phyloP scores from a whole-genome alignment of 1,140 invertebrate genomes.

The Hetaerina americana region DNA sequence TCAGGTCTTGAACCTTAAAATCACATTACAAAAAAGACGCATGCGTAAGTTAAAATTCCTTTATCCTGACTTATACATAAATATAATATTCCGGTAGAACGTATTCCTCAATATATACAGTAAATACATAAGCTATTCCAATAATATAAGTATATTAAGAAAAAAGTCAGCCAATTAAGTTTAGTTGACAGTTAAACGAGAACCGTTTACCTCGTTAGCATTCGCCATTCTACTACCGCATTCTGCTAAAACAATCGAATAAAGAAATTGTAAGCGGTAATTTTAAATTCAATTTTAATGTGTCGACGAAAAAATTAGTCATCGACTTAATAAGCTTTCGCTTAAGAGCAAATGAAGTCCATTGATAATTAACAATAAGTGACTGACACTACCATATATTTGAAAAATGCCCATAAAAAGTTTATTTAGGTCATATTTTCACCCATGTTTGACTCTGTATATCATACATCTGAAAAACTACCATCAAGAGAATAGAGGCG shows the following conservation, averaged over 20 bases:
- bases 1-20: conserved; percentile 35
- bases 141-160: neutral
- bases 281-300: neutral
- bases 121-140: neutral
- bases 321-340: too few relatives aligned
- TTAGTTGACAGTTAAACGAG: neutral
- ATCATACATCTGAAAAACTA: too few relatives aligned
- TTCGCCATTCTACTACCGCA: neutral
- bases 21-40: neutral
- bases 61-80: neutral
- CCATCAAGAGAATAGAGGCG: too few relatives aligned
- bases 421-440: too few relatives aligned
- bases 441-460: too few relatives aligned
- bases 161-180: neutral
- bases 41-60: neutral
- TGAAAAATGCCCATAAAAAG: too few relatives aligned
- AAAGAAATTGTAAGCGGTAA: neutral
- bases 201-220: neutral
- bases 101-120: neutral
- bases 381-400: too few relatives aligned
- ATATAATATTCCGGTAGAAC: neutral
- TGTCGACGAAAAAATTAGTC: too few relatives aligned
- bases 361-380: too few relatives aligned
- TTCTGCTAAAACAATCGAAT: neutral
- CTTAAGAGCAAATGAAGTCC: too few relatives aligned